Base-by-base conservation (phyloP, 2,888 invertebrate genomes). In the Yponomeuta plumbellus region DNA sequence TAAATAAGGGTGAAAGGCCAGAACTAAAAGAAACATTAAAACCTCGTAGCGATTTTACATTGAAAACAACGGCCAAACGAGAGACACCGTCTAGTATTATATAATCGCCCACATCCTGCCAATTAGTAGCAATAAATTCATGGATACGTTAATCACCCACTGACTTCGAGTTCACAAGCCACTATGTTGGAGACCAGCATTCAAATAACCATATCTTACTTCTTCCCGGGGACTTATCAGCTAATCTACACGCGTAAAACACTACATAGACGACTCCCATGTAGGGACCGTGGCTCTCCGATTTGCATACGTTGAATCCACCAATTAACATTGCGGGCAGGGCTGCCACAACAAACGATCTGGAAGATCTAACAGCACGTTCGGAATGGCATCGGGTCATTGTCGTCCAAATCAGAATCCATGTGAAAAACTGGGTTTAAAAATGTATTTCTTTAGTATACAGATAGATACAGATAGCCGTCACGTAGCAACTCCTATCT, bases 181-280 rank as follows among this genome's bases (percentile, higher is more conserved):
- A 52, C 44, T 44, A 44, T 63, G 34, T 61, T 59, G 59, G 22
- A 59, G 59, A 13, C 17, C 58, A 21, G 22, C 21, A 63, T 63
- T 63, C 44, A 63, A 44, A 44, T 44, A 21, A 44, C 44, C 63
- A 63, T 63, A 63, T 63, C 63, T 63, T 63, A 63, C 44, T 40
- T 58, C 59, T 64, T 52, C 63, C 62, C 34, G 52, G 62, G 58
- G 69, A 69, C 68, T 69, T 76, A 79, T 77, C 74, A 67, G 65
- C 5, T 64, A 66, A 79, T 78, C 78, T 77, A 78, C 77, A 78
- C 66, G 73, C 72, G 74, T 77, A 74, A 73, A 76, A 77, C 76
- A 77, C 72, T 70, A 66, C 65, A 71, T 64, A 69, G 70, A 70
- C 66, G 52, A 67, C 69, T 59, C 40, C 65, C 64, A 64, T 56